Conservation (phyloP, 2,797 vertebrate genomes). For the Enteromius afrohamiltoni region DNA sequence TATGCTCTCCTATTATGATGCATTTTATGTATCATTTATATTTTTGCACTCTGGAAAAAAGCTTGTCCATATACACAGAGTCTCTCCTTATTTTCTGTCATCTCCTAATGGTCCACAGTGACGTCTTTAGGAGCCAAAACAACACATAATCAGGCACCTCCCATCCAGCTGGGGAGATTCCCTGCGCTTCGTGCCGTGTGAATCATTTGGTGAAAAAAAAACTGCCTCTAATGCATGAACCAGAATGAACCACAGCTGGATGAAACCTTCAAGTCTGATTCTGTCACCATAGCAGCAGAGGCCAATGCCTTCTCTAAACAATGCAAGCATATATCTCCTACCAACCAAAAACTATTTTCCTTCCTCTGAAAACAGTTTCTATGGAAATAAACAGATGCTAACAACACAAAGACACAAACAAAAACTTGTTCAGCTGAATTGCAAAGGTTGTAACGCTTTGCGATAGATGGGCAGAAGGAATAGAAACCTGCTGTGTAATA, state of each 20-base stretch:
- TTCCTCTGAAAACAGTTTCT: constrained; percentile 1
- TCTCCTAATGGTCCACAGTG: background rate
- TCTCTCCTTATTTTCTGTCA: background rate
- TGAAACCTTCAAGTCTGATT: background rate
- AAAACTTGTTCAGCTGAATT: background rate
- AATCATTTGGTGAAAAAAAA: constrained; percentile 11
- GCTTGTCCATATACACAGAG: background rate
- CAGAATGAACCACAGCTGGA: constrained; percentile 29
- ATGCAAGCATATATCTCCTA: background rate
- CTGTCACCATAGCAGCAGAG: constrained; percentile 4
- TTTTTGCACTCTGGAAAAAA: background rate
- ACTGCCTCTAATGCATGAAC: background rate
- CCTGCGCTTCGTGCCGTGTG: background rate
- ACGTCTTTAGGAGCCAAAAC: background rate
- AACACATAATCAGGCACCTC: background rate
- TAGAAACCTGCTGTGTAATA: background rate
- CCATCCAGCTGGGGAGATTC: constrained; percentile 20
- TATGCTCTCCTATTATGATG: background rate
- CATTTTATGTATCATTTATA: background rate
- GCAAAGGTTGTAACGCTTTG: background rate
- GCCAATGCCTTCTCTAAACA: background rate
- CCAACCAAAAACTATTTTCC: background rate
- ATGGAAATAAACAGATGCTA: constrained; percentile 11
- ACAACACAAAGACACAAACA: background rate
- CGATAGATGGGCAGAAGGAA: background rate